These are phyloP conservation scores for Stenolophus ochropezus DNA, from an alignment of 2,888 invertebrate species.

Conservation along the genomic window DNA sequence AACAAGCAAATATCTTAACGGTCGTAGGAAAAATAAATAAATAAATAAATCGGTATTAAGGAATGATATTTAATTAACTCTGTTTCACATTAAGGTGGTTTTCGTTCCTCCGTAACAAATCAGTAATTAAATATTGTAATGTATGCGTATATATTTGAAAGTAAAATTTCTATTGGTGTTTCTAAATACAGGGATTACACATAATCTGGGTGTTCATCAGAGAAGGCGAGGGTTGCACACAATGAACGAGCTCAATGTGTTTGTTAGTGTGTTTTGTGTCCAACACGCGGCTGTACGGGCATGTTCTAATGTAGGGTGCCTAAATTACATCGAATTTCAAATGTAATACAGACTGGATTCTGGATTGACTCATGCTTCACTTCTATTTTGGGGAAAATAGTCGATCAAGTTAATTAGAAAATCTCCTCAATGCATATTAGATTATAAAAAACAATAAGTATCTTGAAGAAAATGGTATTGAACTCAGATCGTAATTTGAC, in stretches of 20 bases:
- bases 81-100: no score
- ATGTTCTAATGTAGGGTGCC: background rate
- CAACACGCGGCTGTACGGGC: constrained; percentile 1
- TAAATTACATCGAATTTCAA: constrained; percentile 30
- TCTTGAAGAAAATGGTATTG: no score
- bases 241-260: constrained; percentile 8
- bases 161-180: background rate
- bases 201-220: constrained; percentile 2
- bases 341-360: background rate
- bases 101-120: no score
- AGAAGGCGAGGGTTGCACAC: background rate
- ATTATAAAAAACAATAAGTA: no score
- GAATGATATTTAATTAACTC: no score
- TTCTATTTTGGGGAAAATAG: background rate
- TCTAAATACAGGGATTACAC: constrained; percentile 9
- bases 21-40: no score
- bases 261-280: constrained; percentile 31
- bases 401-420: background rate
- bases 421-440: no score
- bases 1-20: no score
- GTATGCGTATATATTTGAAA: background rate
- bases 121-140: background rate
- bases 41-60: no score
- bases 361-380: background rate
- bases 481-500: no score